Conservation (phyloP, 2,113 vertebrate genomes). For the Anguilla rostrata region DNA sequence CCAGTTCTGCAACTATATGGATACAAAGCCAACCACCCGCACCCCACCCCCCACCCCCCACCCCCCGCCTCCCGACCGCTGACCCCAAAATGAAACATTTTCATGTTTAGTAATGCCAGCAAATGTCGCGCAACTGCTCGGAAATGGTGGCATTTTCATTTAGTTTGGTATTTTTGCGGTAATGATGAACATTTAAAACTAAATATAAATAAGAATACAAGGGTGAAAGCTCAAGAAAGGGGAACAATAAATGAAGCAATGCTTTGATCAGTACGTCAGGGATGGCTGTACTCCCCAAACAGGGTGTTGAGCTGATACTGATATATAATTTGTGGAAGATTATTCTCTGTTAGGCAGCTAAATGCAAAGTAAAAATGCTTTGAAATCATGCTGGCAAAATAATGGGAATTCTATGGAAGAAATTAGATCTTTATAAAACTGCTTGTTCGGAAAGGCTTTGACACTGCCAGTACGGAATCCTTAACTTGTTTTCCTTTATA, state of each 20-base stretch:
- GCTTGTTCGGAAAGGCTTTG: not conserved
- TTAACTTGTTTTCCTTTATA: not conserved
- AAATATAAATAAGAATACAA: constrained; percentile 7
- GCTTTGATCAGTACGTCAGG: constrained; percentile 14
- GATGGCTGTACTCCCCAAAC: not conserved
- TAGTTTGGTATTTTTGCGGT: not conserved
- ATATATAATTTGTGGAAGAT: not conserved
- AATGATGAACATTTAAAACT: not conserved
- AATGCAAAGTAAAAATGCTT: not conserved
- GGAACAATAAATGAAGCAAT: not conserved
- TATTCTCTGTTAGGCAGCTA: not conserved
- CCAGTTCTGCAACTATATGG: too few species aligned
- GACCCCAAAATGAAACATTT: too few species aligned
- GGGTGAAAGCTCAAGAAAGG: not conserved
- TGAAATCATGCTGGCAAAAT: too few species aligned
- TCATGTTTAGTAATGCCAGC: not conserved
- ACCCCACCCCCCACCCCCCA: too few species aligned
- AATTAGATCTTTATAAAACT: not conserved
- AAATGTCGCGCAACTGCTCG: not conserved
- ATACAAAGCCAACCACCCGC: too few species aligned
- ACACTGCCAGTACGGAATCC: not conserved
- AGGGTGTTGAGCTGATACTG: not conserved
- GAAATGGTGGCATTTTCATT: not conserved
- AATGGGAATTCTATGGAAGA: not conserved
- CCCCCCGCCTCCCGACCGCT: too few species aligned